phyloP scores from a whole-genome alignment of 2,888 invertebrate genomes.

The Gasteruption jaculator region DNA sequence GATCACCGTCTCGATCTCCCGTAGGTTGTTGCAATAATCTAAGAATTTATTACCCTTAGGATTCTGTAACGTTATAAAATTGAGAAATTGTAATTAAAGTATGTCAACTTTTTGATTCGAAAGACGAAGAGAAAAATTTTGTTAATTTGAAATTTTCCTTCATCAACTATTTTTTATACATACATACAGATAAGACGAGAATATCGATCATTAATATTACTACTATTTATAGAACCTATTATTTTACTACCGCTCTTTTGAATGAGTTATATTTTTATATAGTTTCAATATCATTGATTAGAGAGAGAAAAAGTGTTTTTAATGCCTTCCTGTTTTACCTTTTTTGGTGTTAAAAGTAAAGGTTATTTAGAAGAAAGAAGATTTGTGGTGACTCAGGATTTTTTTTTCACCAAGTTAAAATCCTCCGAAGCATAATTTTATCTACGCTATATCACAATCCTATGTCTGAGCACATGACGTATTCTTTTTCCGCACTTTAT shows the following conservation, averaged over 20 bases:
- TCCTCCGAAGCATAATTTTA: constrained; percentile 40
- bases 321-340: too few species aligned
- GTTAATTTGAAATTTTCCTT: too few species aligned
- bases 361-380: constrained; percentile 17
- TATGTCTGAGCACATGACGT: constrained; percentile 42
- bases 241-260: too few species aligned
- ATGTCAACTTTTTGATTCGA: background rate
- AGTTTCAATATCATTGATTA: too few species aligned
- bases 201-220: too few species aligned
- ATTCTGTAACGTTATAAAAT: background rate
- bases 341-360: too few species aligned
- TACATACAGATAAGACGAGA: too few species aligned
- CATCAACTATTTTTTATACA: too few species aligned
- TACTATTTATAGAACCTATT: too few species aligned
- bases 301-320: too few species aligned
- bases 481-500: constrained; percentile 21
- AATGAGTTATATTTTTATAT: too few species aligned
- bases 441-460: constrained; percentile 48
- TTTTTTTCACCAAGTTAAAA: constrained; percentile 38
- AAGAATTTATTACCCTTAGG: background rate
- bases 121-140: too few species aligned
- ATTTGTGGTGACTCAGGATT: constrained; percentile 32
- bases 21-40: background rate
- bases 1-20: constrained; percentile 13
- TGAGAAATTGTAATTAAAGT: background rate